Evolutionary conservation across 2,113 vertebrate species (phyloP), one percentile per base, ranked within the genome.

Genomic region (Hiodon tergisus): DNA sequence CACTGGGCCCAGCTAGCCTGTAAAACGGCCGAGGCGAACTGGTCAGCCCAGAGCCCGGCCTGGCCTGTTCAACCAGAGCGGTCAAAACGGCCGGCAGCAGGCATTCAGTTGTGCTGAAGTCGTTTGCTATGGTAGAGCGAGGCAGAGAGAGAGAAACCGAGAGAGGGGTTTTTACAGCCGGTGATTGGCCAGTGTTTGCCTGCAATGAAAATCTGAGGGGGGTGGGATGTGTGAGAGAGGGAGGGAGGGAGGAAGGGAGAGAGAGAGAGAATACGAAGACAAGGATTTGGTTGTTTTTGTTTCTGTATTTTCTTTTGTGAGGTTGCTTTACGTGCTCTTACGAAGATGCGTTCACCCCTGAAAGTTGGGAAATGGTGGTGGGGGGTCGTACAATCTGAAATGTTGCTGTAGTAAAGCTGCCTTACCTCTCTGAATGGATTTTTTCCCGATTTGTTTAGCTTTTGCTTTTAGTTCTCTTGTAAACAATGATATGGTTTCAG

Each of bases 151-250:
- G 75, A 0, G 66, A 78, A 82, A 77, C 70, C 78, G 75, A 72
- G 73, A 72, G 57, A 82, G 78, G 84, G 84, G 76, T 82, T 80
- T 78, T 83, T 88, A 82, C 82, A 84, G 83, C 55, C 86, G 0
- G 76, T 84, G 88, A 94, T 92, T 93, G 91, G 93, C 85, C 83
- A 83, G 6, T 6, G 50, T 79, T 80, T 67, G 76, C 85, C 91
- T 92, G 93, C 93, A 92, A 87, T 89, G 87, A 86, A 86, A 79
- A 71, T 86, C 81, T 86, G 87, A 71, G 80, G 88, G 78, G 57
- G 77, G 72, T 50, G 73, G 78, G 77, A n/a, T 65, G 60, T 66
- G 53, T 14, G 67, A 7, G 67, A 50, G 59, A 5, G 59, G 52
- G 17, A n/a, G 16, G 11, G 65, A 69, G 66, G 54, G 66, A 62